A percentile compares a stretch with the other conserved stretches of the same genome.
These are phyloP conservation scores for Drosophila ohnishii DNA, from an alignment of 1,140 invertebrate genomes.

Conservation along the genomic window DNA sequence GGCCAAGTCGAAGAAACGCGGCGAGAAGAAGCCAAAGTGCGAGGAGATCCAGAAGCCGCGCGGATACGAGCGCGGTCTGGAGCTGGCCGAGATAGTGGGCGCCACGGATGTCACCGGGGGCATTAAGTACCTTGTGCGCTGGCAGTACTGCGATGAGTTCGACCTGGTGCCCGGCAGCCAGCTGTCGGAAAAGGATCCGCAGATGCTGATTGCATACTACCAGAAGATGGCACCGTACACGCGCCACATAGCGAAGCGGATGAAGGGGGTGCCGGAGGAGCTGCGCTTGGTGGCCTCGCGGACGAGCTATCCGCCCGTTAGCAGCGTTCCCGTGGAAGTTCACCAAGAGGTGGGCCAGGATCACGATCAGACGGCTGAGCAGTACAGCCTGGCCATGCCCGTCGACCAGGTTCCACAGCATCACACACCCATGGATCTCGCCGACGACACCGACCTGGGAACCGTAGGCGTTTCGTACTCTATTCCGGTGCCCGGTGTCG, in stretches of 20 bases:
- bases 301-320: slow-evolving; percentile 41
- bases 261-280: slow-evolving; percentile 72
- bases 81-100: slow-evolving; percentile 96
- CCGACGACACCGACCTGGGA: slow-evolving; percentile 45
- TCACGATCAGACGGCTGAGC: slow-evolving; percentile 3
- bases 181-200: slow-evolving; percentile 69
- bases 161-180: slow-evolving; percentile 67
- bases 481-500: slow-evolving; percentile 76
- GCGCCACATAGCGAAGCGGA: slow-evolving; percentile 56
- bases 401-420: slow-evolving; percentile 32
- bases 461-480: slow-evolving; percentile 70
- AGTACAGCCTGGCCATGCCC: slow-evolving; percentile 10
- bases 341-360: slow-evolving; percentile 3
- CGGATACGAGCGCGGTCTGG: slow-evolving; percentile 93
- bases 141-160: slow-evolving; percentile 77
- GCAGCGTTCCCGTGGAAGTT: slow-evolving; percentile 23
- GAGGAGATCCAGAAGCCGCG: slow-evolving; percentile 80
- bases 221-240: slow-evolving; percentile 74
- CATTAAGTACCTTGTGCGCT: slow-evolving; percentile 74
- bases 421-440: slow-evolving; percentile 42
- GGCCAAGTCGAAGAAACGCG: slow-evolving; percentile 85
- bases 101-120: slow-evolving; percentile 84
- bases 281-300: slow-evolving; percentile 45
- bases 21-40: slow-evolving; percentile 83
- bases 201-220: slow-evolving; percentile 76